Base-by-base conservation (phyloP, 2,888 invertebrate genomes). In the Plemyria rubiginata region DNA sequence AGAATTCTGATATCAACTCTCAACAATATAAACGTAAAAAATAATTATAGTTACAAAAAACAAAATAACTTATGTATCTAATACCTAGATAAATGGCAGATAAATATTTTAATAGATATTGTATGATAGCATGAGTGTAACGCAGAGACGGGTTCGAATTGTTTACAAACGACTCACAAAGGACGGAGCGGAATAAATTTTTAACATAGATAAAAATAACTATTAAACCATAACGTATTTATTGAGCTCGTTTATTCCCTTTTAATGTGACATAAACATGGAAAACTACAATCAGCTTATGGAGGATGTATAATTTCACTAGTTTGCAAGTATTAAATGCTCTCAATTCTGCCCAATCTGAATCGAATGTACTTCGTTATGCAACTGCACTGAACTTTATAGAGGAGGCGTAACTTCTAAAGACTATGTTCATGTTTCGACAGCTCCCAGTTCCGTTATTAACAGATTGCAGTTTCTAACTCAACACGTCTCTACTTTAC, bases 81-180 rank as follows among this genome's bases (percentile, higher is more conserved):
- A 11, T 1, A 22, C 22, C 22, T 22, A 38, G 29, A 53, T 38
- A 46, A 52, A 64, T 64, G 56, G 56, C 56, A 53, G 63, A 64
- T 49, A 43, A 52, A 49, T 43, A 49, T 57, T 41, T 43, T 15
- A 43, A 49, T 45, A 53, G 13, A 48, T 32, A 22, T 2, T 22
- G 15, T 48, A 45, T 15, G 50, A 38, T 28, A 13, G 15, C 36
- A 36, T 38, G 50, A 48, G 40, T 49, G 22, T 36, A 43, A 16
- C 6, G 15, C 6, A 22, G 15, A 60, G 22, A 29, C 28, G 46
- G n/a, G 38, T 48, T 48, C 43, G 40, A 40, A 40, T 40, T 15
- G 29, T 49, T 13, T 15, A 43, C 13, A 13, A 7, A 38, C 11
- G 13, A 8, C 15, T 43, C 7, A n/a, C n/a, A 12, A 6, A 5